A percentile compares a stretch with the other conserved stretches of the same genome.
These are phyloP conservation scores for Phocides pigmalion DNA, from an alignment of 1,140 invertebrate species.

Conservation along the genomic window DNA sequence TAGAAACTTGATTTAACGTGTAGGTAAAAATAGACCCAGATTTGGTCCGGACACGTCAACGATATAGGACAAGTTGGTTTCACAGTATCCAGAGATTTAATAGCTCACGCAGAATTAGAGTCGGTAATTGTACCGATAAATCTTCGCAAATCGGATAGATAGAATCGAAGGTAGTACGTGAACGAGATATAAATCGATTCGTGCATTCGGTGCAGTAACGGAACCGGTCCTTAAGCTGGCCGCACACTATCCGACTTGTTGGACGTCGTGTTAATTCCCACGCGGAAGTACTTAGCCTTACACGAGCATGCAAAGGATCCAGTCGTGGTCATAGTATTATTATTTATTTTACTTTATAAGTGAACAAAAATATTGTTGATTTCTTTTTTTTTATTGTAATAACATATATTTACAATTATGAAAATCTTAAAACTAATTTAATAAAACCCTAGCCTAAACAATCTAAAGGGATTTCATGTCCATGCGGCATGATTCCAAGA, in stretches of 20 bases:
- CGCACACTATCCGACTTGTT: background rate
- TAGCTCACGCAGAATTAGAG: conserved; percentile 24
- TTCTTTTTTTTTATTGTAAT: too few species aligned
- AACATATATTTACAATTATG: too few species aligned
- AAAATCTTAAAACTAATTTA: too few species aligned
- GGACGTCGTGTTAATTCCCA: background rate
- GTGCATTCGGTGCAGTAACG: conserved; percentile 14
- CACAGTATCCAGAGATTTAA: conserved; percentile 11
- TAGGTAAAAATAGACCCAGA: conserved; percentile 17
- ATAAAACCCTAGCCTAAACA: too few species aligned
- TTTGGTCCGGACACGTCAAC: conserved; percentile 6
- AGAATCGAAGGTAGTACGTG: conserved; percentile 24
- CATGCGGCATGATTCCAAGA: too few species aligned
- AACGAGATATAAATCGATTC: conserved; percentile 25
- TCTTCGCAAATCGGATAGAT: conserved; percentile 18
- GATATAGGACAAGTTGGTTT: conserved; percentile 19
- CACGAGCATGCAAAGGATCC: too few species aligned
- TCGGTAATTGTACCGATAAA: conserved; percentile 27
- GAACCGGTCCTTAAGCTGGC: background rate
- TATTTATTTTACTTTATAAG: too few species aligned
- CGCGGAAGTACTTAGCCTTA: too few species aligned
- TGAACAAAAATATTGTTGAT: too few species aligned
- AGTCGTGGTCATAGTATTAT: too few species aligned
- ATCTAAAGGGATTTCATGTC: too few species aligned
- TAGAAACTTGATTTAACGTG: background rate